phyloP scores from a whole-genome alignment of 2,888 invertebrate species.

The Dorcus parallelipipedus region DNA sequence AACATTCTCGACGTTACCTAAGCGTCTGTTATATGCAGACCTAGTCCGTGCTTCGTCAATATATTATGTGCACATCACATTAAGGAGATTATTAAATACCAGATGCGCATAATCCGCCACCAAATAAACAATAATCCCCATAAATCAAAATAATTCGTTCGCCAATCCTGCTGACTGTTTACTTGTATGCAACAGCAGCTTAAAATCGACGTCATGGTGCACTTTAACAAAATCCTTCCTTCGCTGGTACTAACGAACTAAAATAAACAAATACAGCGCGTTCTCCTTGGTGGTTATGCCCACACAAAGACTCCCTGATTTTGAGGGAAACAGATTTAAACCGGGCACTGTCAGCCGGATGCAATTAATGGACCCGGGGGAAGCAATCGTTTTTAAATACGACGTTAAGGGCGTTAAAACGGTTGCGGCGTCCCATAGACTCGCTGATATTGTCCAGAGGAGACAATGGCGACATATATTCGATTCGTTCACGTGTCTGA shows the following conservation, averaged over 20 bases:
- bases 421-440: not conserved
- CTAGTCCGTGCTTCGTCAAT: not conserved
- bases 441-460: not conserved
- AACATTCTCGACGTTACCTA: too few species aligned
- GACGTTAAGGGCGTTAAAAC: not conserved
- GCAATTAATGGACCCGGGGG: not conserved
- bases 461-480: not conserved
- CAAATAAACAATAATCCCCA: not conserved
- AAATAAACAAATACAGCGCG: too few species aligned
- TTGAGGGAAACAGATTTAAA: not conserved
- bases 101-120: not conserved
- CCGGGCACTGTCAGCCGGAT: not conserved
- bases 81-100: not conserved
- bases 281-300: too few species aligned
- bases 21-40: too few species aligned
- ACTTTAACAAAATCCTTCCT: slow-evolving; percentile 11
- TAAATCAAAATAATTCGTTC: not conserved
- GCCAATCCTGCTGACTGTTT: not conserved
- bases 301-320: too few species aligned
- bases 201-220: not conserved
- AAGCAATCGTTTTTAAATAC: not conserved
- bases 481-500: not conserved
- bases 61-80: not conserved
- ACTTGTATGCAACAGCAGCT: not conserved
- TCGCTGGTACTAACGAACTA: slow-evolving; percentile 11